These are phyloP conservation scores for Puntigrus tetrazona DNA, from an alignment of 2,113 vertebrate species.

Conservation along the genomic window DNA sequence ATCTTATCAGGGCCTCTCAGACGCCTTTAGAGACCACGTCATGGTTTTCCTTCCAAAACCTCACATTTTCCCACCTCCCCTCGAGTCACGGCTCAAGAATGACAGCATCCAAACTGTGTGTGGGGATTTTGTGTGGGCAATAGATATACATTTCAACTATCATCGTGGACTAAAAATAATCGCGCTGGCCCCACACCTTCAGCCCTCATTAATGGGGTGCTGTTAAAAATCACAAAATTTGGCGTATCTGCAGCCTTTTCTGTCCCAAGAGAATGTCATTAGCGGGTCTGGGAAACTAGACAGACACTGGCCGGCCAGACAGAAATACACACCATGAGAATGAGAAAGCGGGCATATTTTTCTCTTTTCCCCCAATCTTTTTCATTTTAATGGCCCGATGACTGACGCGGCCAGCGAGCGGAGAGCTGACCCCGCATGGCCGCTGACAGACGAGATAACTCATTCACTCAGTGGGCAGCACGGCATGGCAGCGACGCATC, in stretches of 20 bases:
- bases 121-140: conserved; percentile 55
- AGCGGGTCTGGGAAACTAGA: conserved; percentile 77
- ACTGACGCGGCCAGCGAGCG: conserved; percentile 60
- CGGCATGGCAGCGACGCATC: background rate
- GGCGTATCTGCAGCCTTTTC: conserved; percentile 67
- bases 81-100: conserved; percentile 27
- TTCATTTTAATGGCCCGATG: conserved; percentile 63
- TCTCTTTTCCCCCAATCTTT: conserved; percentile 43
- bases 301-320: conserved; percentile 61
- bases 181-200: conserved; percentile 34
- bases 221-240: conserved; percentile 77
- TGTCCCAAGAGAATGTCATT: conserved; percentile 74
- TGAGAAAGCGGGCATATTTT: conserved; percentile 66
- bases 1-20: conserved; percentile 29
- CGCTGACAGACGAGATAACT: conserved; percentile 35
- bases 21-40: conserved; percentile 28
- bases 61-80: conserved; percentile 34
- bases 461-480: conserved; percentile 20
- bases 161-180: conserved; percentile 71
- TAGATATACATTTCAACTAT: conserved; percentile 68
- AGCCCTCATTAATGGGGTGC: conserved; percentile 59
- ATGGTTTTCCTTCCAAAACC: conserved; percentile 22
- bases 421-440: conserved; percentile 12
- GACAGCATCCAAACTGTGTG: conserved; percentile 57
- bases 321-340: conserved; percentile 71